Evolutionary conservation across 2,113 vertebrate genomes (phyloP).

Genomic region (Lathamus discolor): DNA sequence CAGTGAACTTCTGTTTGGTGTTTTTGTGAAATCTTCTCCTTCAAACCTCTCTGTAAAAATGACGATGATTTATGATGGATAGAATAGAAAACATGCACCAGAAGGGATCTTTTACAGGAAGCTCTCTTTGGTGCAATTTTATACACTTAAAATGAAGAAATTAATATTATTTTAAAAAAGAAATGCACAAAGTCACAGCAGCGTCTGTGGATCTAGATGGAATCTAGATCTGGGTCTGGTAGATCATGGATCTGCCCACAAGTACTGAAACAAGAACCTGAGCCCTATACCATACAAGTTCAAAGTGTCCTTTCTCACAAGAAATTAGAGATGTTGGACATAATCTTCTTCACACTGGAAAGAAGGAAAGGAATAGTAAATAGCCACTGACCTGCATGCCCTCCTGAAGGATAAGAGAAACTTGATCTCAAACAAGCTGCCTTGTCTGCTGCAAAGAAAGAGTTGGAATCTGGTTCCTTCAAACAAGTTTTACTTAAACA

Average conservation of each 20-base stretch:
- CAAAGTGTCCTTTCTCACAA: not conserved
- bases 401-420: not conserved
- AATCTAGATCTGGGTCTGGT: not conserved
- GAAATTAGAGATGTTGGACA: not conserved
- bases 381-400: accelerated
- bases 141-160: not conserved
- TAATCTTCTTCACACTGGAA: not conserved
- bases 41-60: not conserved
- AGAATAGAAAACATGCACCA: not conserved
- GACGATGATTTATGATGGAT: not conserved
- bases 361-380: not conserved
- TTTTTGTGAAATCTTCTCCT: not conserved
- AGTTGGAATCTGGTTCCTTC: not conserved
- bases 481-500: not conserved
- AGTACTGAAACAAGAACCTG: not conserved
- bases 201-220: not conserved
- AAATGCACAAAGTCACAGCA: not conserved
- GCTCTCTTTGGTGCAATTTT: not conserved
- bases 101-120: not conserved
- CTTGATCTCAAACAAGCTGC: accelerated
- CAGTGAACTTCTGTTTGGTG: not conserved
- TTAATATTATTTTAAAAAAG: not conserved
- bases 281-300: not conserved
- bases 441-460: not conserved
- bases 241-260: not conserved